Evolutionary conservation across 2,113 vertebrate species (phyloP), one percentile per base, ranked within the genome.

Genomic region (Chitala chitala): DNA sequence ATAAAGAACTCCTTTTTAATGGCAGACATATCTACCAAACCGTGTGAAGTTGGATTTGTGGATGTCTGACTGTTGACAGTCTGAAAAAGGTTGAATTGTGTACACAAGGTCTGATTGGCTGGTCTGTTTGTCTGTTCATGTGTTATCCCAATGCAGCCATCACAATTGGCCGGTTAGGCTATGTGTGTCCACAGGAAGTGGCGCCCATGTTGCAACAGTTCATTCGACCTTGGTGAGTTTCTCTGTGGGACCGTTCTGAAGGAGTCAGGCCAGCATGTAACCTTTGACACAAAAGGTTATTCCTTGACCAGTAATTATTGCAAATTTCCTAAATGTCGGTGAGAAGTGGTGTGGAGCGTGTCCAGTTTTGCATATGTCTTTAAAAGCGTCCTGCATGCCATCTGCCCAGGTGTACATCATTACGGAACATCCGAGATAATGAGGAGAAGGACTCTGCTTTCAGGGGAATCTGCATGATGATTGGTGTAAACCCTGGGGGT

Each of bases 391-490:
- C 17, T 7, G 2, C 1, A 3, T 22, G 1, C 17, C 5, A 7
- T 1, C 73, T 40, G 12, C 15, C 55, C 90, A 92, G 94, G 95
- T 97, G 94, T 75, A 96, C 95, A 0, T 98, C 95, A 6, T 87
- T 97, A 65, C 87, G 95, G 20, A 97, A 98, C 82, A 98, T 98
- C 83, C 82, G 95, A 40, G 95, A 98, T 86, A 98, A 98, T 0
- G 95, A 97, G 75, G 95, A 98, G 84, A 98, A 98, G 82, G 95
- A 97, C 78, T 97, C 94, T 0, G 95, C 95, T 31, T 97, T 96
- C 86, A 89, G 95, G 0, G 95, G 95, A 61, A 97, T 97, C 84
- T 97, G 95, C 72, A 94, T 96, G 86, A 98, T 97, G 95, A 97
- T 97, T 5, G 94, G 95, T 1, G 95, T 95, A 69, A 98, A 97